Conservation (phyloP, 2,888 invertebrate genomes). For the Apamea epomidion region DNA sequence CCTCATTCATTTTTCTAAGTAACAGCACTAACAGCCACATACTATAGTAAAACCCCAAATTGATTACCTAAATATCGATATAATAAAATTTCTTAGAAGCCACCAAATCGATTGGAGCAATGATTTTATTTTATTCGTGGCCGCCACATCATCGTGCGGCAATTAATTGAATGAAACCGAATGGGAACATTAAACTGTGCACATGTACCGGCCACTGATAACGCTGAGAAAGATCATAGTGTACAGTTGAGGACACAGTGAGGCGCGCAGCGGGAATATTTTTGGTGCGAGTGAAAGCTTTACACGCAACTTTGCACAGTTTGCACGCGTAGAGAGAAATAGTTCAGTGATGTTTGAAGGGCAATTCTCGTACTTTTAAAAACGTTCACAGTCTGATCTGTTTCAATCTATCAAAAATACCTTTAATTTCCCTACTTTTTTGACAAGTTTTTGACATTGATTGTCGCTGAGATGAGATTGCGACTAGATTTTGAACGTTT, state of each 20-base stretch:
- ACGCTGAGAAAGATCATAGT: slow-evolving; percentile 83
- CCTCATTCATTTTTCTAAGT: slow-evolving; percentile 37
- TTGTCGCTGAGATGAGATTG: too few relatives aligned
- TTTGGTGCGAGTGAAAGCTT: neutral
- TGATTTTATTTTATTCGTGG: slow-evolving; percentile 66
- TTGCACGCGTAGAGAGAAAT: too few relatives aligned
- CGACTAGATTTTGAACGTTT: too few relatives aligned
- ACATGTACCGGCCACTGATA: slow-evolving; percentile 87
- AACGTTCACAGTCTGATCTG: too few relatives aligned
- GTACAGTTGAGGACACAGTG: slow-evolving; percentile 74
- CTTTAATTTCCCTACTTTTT: too few relatives aligned
- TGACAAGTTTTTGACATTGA: too few relatives aligned
- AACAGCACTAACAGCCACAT: slow-evolving; percentile 22
- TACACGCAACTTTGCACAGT: too few relatives aligned
- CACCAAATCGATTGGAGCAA: slow-evolving; percentile 31
- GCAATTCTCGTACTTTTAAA: too few relatives aligned
- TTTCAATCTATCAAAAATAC: too few relatives aligned
- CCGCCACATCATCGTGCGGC: slow-evolving; percentile 71
- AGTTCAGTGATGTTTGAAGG: too few relatives aligned
- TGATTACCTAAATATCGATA: slow-evolving; percentile 31
- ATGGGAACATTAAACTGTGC: slow-evolving; percentile 88
- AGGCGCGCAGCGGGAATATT: slow-evolving; percentile 20
- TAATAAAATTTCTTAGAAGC: slow-evolving; percentile 49
- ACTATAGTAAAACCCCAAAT: slow-evolving; percentile 20
- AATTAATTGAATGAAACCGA: slow-evolving; percentile 86